Base-by-base conservation (phyloP, 2,888 invertebrate genomes). In the Ichneumoninae sp. region DNA sequence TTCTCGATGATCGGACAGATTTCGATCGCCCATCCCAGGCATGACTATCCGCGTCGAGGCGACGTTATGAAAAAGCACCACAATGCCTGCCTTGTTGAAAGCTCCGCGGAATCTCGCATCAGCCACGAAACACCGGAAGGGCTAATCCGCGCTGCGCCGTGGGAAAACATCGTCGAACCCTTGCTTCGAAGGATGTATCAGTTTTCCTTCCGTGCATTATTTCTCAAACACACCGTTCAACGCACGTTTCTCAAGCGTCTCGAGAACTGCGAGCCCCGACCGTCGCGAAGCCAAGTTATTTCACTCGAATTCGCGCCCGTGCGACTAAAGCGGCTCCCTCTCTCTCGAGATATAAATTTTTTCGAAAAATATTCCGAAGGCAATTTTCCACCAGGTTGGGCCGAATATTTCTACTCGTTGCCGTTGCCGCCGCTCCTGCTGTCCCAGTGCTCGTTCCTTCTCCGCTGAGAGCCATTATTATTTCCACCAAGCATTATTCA, bases 401-500 rank as follows among this genome's bases (percentile, higher is more conserved):
- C 82, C 78, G 78, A 82, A 84, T 82, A 78, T 84, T 82, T 79
- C 79, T 79, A 66, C 82, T 75, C 68, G 78, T 33, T 52, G 65
- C 82, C 69, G 70, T 66, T 62, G 50, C 78, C 68, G 75, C 36
- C 72, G 57, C 80, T 78, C 80, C 66, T 72, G 77, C 82, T 77
- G 71, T 62, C 74, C 36, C 75, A 40, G 40, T 70, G 65, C 82
- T 68, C 81, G 79, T 78, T 84, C 74, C 84, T 83, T 80, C 76
- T 83, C 77, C 82, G 79, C 70, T 68, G 79, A 82, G 81, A 80
- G 85, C 85, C 84, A 87, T 86, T 86, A 87, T 86, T 87, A 86
- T 87, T 87, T 86, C 86, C 81, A 83, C 82, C 85, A 77, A 80
- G 85, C 85, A 86, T 87, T 86, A 86, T 85, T 87, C 85, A 86